Evolutionary conservation across 92 coral and sea anemone species (phyloP), one percentile per base, ranked within the genome.

Genomic region (Galaxea fascicularis): DNA sequence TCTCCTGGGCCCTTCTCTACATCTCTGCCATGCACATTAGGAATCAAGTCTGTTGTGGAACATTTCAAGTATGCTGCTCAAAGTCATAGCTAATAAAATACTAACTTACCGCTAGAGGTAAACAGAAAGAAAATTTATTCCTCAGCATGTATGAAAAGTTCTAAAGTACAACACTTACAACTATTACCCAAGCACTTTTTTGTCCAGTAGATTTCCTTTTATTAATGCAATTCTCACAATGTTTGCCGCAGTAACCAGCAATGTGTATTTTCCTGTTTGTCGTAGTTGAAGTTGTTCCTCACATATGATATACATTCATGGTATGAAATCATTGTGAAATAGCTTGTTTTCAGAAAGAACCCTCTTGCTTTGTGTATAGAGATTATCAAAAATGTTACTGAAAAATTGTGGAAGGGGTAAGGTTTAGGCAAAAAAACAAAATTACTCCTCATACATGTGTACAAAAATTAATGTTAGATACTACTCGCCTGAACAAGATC

Each of bases 361-460:
- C 16, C 12, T 27, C 30, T 71, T 71, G 20, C 29, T 28, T n/a
- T 66, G 49, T 65, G 52, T 65, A 53, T 29, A 79, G 84, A 66
- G 22, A 78, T 65, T 63, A 52, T 65, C 18, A 78, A 67, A 14
- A n/a, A 21, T 71, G 29, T 51, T 5, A 56, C 13, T 18, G 15
- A 75, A 75, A 71, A 11, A 18, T 66, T 52, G 31, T 47, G 20
- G 13, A 22, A 20, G 75, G 31, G 65, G 10, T 52, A 69, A 56
- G 56, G 35, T 44, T 56, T 18, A 77, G 20, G 41, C 22, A 53
- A 9, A 24, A 78, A 35, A 35, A 35, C 41, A 35, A 35, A 2
- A 35, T 35, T 35, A 30, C 70, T 53, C 70, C 26, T 59, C 77
- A 41, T 57, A 70, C 70, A 4, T 71, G 73, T 29, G 62, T 82